Evolutionary conservation across 1,140 invertebrate species (phyloP), one percentile per base, ranked within the genome.

Genomic region (Lerema accius): DNA sequence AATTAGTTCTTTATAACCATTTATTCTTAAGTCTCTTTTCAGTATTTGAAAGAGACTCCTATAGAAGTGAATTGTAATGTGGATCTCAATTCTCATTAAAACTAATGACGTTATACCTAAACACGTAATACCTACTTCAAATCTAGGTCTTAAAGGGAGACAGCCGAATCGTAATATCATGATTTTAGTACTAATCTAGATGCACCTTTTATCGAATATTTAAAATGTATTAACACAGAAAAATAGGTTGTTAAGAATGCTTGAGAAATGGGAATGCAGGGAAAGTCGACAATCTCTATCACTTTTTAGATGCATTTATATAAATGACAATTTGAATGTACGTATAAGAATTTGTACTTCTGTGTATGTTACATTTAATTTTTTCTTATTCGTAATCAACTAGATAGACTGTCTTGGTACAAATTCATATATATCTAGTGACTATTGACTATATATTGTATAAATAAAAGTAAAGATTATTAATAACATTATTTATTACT

Each of bases 401-500:
- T 15, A 56, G 1, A 40, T 56, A 56, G 39, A 43, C 53, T 56
- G 53, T 56, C 39, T 26, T 13, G 39, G 53, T 56, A 56, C 53
- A 56, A 56, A 56, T 42, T 55, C 15, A 3, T 32, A 4, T 32
- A 32, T 32, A 32, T 32, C 28, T 32, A 32, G 4, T 23, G 19
- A 14, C n/a, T 15, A 14, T 53, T 35, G n/a, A 42, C 51, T 55
- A 55, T n/a, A n/a, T n/a, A n/a, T n/a, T n/a, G 51, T 43, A 56
- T 40, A 56, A 56, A 56, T 45, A 56, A 43, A 56, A 55, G 26
- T 1, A 56, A 40, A 9, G 19, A 43, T 56, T 46, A 26, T 63
- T 63, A 63, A 69, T 65, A 67, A 65, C 50, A 68, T 78, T 78
- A 73, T 76, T 78, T 78, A 68, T 70, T 71, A 66, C 63, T 70